Evolutionary conservation across 2,888 invertebrate genomes (phyloP), one percentile per base, ranked within the genome.

Genomic region (Clunio marinus): DNA sequence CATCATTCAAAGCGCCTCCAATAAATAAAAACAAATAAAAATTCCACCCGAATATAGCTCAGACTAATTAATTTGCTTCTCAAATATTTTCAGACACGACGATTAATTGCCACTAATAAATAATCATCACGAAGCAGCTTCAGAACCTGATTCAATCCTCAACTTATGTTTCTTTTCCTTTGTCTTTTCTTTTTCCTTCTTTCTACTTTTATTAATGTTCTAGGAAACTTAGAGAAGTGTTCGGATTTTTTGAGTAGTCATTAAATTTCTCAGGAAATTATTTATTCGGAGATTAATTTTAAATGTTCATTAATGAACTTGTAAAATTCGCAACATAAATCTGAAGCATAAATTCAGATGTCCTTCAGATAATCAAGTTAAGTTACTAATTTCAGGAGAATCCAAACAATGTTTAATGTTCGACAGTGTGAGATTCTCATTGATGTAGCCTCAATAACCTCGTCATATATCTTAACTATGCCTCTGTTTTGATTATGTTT

Each of bases 21-120:
- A 51, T 22, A 28, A 62, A 51, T 55, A 66, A 66, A 55, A 66
- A 66, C 66, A 66, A 66, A 66, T 66, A 66, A 66, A 66, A 66
- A 55, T 66, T 32, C 66, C 66, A 55, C 20, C 45, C 63, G 17
- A 66, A 66, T 66, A 66, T 27, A 66, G 66, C 46, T 51, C 66
- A 66, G 35, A 59, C 66, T 66, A 66, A 66, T 66, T 66, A 66
- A 66, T 66, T 57, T 22, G 28, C 66, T 4, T 57, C 57, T 27
- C 57, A 15, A 20, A 24, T 15, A 15, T 17, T 24, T 32, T 22
- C 22, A 51, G 66, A 35, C 15, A 32, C 28, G 35, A 51, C 51
- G 55, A 66, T 66, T 66, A 46, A 66, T 66, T 32, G 66, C 66
- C 51, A 24, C 28, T 32, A 51, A 66, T 66, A 46, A 66, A 66